Percentiles rank a stretch among this genome's conserved stretches.
Evolutionary conservation across 2,888 invertebrate species (phyloP).

Genomic region (Argyresthia albistria): DNA sequence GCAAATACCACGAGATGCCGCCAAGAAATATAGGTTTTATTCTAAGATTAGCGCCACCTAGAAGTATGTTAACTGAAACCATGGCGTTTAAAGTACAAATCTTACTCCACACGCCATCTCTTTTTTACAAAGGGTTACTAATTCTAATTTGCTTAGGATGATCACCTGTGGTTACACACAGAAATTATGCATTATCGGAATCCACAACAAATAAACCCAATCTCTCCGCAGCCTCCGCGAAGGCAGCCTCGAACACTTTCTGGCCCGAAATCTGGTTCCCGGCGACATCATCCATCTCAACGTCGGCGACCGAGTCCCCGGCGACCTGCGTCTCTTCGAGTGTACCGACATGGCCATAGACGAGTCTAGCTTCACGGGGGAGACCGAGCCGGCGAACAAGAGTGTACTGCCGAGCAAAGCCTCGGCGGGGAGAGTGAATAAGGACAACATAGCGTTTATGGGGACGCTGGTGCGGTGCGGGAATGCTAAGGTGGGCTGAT

Average conservation of each 20-base stretch:
- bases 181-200: no score
- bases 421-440: constrained; percentile 77
- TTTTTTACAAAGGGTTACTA: no score
- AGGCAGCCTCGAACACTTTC: constrained; percentile 88
- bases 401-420: constrained; percentile 76
- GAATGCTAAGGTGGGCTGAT: constrained; percentile 96
- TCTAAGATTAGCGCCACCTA: no score
- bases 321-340: constrained; percentile 95
- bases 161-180: no score
- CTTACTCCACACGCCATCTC: no score
- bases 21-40: no score
- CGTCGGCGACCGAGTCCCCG: constrained; percentile 97
- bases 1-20: no score
- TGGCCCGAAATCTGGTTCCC: constrained; percentile 96
- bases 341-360: constrained; percentile 94
- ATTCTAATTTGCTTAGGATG: no score
- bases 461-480: constrained; percentile 97
- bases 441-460: constrained; percentile 96
- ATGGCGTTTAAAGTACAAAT: no score
- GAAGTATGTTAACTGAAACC: no score
- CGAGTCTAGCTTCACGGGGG: constrained; percentile 99
- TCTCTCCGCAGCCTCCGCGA: constrained; percentile 81
- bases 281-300: constrained; percentile 95
- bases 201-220: neutral
- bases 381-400: constrained; percentile 94